These are phyloP conservation scores for Idaea biselata DNA, from an alignment of 2,888 invertebrate species.

Conservation along the genomic window DNA sequence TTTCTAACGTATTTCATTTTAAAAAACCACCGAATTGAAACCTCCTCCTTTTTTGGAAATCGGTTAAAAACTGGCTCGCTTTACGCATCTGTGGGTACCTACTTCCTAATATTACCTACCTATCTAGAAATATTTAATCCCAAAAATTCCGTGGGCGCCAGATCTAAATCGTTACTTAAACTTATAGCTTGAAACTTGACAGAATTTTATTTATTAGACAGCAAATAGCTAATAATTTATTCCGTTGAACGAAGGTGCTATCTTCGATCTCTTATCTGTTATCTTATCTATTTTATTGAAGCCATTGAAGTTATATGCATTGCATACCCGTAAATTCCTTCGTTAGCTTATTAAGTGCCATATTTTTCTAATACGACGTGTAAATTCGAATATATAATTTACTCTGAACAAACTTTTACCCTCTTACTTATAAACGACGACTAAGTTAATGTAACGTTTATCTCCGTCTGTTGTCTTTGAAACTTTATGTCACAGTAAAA, in stretches of 20 bases:
- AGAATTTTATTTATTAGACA: background rate
- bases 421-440: no score
- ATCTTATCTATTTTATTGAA: conserved; percentile 1
- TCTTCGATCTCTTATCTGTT: background rate
- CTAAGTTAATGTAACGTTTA: no score
- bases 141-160: background rate
- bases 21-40: no score
- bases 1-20: no score
- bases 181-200: background rate
- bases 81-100: no score
- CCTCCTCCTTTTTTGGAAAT: no score
- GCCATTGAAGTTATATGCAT: background rate
- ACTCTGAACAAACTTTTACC: no score
- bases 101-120: no score
- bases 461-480: no score
- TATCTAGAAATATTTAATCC: background rate
- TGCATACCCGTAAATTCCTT: background rate
- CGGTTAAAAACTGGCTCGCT: no score
- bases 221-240: conserved; percentile 1
- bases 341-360: background rate
- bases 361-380: background rate
- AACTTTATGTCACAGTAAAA: no score
- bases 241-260: background rate
- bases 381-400: background rate
- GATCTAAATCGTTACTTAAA: conserved; percentile 1